Base-by-base conservation (phyloP, 1,140 invertebrate genomes). In the Caenorhabditis latens region DNA sequence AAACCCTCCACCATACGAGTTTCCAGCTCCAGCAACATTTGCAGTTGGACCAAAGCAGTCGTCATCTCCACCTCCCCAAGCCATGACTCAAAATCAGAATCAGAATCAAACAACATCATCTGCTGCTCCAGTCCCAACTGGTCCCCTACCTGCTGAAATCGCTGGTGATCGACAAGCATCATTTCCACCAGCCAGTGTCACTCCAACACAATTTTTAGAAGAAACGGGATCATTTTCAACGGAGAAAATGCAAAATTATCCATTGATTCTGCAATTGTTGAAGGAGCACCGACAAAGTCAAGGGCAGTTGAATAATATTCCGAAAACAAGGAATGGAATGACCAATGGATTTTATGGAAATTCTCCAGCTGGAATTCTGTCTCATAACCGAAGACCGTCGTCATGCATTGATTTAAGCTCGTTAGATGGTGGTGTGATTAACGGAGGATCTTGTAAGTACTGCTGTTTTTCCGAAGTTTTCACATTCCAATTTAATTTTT, bases 171-270 rank as follows among this genome's bases (percentile, higher is more conserved):
- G 71, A 79, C 71, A 79, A 79, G 71, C 71, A 32, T 79, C 71
- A 2, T 79, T 79, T 46, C 71, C 71, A 19, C 71, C 71, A 3
- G 71, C 71, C 13, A 79, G 71, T 79, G 71, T 50, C 71, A 79
- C 71, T 24, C 71, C 71, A 79, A 79, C 71, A 32, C 71, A 79
- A n/a, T 79, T 79, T 14, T n/a, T 79, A 13, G 71, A 79, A 79
- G 71, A 79, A 50, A 11, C 65, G 13, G 46, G 71, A 14, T 40
- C 71, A 21, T 79, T 79, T 79, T 50, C 71, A 48, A 79, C 71
- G 6, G 71, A 79, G 21, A 79, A 79, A 79, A 79, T 79, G 71
- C 19, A 79, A 79, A 79, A 79, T 79, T 79, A 79, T 79, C 71
- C 71, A 16, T 79, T 79, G n/a, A 79, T 79, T 79, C 40, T 79